Evolutionary conservation across 2,888 invertebrate genomes (phyloP), one percentile per base, ranked within the genome.

Genomic region (Himalopsyche kuldschensis): DNA sequence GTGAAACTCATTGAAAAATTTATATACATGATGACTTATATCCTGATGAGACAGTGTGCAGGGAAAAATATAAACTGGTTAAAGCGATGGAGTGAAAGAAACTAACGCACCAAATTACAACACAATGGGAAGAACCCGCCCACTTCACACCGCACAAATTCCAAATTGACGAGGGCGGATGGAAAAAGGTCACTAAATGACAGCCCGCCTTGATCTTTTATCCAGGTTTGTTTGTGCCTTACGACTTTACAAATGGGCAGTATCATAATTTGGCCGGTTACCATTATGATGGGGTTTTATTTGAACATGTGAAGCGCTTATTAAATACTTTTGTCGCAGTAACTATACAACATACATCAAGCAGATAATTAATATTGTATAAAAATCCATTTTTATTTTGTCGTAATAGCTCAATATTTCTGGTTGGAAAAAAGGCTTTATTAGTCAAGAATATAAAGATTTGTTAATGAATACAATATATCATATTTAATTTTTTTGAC

Each of bases 31-130:
- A 48, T 48, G 48, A 48, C 47, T 47, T n/a, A n/a, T n/a, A 3
- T 17, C 47, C n/a, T 10, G 11, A 11, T 4, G 11, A 47, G 47
- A n/a, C 31, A 41, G 35, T 35, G 35, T 8, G 46, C 32, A 76
- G 47, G 20, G 41, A 30, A 78, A 82, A 80, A 76, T 80, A 48
- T 47, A 77, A 83, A 81, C 83, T 79, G 80, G 81, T 82, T 83
- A 84, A 79, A 81, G 79, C 69, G 77, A 82, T 82, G 80, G 78
- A 84, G 78, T 75, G 82, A 81, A 79, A 78, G 82, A 82, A 79
- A 80, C 84, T 82, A 84, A 85, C 78, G 84, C 85, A 85, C 84
- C 85, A 85, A 85, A 85, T 85, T 85, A 85, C 81, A 82, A 82
- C 84, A 85, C 84, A 85, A 85, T 84, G 75, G 82, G 31, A 75